Percentiles rank a stretch among this genome's conserved stretches.
These are phyloP conservation scores for Pipistrellus pipistrellus DNA, from an alignment of 2,797 vertebrate species.

Conservation along the genomic window DNA sequence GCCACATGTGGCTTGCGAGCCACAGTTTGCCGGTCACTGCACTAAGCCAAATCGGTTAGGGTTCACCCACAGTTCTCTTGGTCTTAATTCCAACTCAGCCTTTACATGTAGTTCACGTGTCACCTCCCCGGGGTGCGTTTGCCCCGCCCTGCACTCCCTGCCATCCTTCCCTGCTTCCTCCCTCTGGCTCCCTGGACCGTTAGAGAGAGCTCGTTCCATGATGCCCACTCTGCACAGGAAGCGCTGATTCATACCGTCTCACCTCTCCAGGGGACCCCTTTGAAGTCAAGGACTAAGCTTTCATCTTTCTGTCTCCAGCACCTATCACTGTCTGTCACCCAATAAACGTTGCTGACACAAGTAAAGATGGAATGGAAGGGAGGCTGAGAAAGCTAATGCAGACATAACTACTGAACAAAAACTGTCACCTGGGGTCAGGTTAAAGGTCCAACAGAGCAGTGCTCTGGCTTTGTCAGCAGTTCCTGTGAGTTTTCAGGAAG, in stretches of 20 bases:
- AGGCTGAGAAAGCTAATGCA: background rate
- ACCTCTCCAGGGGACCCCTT: background rate
- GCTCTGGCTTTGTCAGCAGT: background rate
- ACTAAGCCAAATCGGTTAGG: no score
- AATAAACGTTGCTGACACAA: background rate
- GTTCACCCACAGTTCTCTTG: background rate
- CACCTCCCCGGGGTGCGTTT: background rate
- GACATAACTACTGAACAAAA: background rate
- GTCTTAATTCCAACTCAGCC: background rate
- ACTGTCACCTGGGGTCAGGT: background rate
- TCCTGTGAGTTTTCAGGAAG: background rate
- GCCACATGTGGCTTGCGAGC: no score
- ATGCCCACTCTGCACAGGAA: background rate
- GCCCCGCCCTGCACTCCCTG: background rate
- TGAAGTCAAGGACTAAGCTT: background rate
- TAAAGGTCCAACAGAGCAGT: background rate
- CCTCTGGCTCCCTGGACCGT: background rate
- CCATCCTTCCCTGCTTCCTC: background rate
- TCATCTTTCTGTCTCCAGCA: background rate
- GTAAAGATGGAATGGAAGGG: background rate
- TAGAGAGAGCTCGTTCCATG: background rate
- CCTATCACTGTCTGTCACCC: background rate
- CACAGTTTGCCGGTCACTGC: no score
- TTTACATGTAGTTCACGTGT: background rate
- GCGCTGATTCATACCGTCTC: background rate